Evolutionary conservation across 2,797 vertebrate genomes (phyloP), one percentile per base, ranked within the genome.

Genomic region (Neosalanx taihuensis): DNA sequence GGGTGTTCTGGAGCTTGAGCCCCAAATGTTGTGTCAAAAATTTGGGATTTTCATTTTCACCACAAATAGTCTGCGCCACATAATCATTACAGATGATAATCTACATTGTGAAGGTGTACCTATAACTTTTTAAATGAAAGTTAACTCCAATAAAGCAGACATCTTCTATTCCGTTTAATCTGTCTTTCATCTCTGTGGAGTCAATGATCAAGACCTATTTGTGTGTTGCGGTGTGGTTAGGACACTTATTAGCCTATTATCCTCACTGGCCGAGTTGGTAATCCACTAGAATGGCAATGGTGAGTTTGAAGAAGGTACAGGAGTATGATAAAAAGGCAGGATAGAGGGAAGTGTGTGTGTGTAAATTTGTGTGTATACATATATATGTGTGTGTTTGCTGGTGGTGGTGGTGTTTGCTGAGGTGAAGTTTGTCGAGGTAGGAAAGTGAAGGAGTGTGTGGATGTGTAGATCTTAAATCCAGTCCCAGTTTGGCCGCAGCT

Each of bases 401-500:
- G 67, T 57, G 78, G 78, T 49, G 72, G 61, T 69, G 67, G 76
- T 79, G 74, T 70, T 69, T 59, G 60, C 56, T 59, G 57, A 30
- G 67, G 56, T n/a, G 4, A 20, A n/a, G 56, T 18, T 18, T n/a
- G 20, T 26, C 3, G 49, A 1, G 26, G 29, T n/a, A 3, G 59
- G 23, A 13, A 41, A 41, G 26, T 7, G 30, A 13, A 58, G 61
- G 31, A 57, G 64, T 30, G 65, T 70, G 75, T 35, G 63, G 74
- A 80, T 71, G 67, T 76, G 84, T 76, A 77, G 77, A 75, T 74
- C 86, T 81, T 90, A 92, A 93, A 88, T 91, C 89, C 90, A 79
- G 70, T 83, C 80, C 85, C 79, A 70, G 84, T 91, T 92, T 90
- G 88, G 88, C 89, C 90, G 72, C 84, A 73, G 85, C 83, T 83